Evolutionary conservation across 2,888 invertebrate genomes (phyloP), one percentile per base, ranked within the genome.

Genomic region (Cheiracanthium punctorium): DNA sequence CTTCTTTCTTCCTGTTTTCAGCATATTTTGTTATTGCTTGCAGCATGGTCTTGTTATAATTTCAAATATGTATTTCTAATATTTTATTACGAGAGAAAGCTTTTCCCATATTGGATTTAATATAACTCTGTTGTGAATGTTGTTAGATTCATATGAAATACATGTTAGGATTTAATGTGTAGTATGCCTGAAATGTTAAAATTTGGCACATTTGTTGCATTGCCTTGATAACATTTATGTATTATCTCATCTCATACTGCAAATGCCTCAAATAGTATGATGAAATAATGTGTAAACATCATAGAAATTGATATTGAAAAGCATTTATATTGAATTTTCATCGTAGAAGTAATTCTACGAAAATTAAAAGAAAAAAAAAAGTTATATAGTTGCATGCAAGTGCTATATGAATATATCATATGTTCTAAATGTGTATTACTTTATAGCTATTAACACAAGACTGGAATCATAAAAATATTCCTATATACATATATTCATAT

Each of bases 181-280:
- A 85, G 84, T 58, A 73, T 85, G 84, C 84, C 79, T 79, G 79
- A 85, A 84, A 48, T 77, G 76, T 79, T 37, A 73, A 73, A 76
- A 73, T 74, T 85, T 85, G 84, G 84, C 84, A 85, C 84, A 85
- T 73, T 74, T 85, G 84, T 79, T 79, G 84, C 84, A 85, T 85
- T 85, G 84, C 84, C 84, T 85, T 85, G 84, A 74, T 24, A 58
- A 85, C 79, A 79, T 74, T 79, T 79, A 74, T 85, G 74, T 85
- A 79, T 67, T 76, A 65, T 82, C 69, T 84, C 79, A 85, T 85
- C 84, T 85, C 79, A 85, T 85, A 79, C 72, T 84, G 76, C 76
- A 82, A 76, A 76, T 82, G 84, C 84, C 84, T 84, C 77, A 79
- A 73, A 72, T 82, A 82, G 71, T 74, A 74, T 75, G 58, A 71